Base-by-base conservation (phyloP, 2,888 invertebrate species). In the Brachypterus glaber region DNA sequence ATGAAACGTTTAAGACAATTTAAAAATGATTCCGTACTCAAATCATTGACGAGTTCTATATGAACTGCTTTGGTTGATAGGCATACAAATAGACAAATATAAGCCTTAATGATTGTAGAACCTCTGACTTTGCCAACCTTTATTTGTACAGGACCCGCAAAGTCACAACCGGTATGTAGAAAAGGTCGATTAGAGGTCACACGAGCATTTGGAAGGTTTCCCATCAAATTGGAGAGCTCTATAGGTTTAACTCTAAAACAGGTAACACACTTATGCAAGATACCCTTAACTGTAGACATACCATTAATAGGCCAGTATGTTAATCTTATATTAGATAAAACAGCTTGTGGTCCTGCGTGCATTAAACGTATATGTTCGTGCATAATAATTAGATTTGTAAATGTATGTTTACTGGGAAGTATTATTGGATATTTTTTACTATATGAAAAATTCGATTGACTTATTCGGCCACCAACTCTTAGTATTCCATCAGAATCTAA, bases 71-170 rank as follows among this genome's bases (percentile, higher is more conserved):
- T 47, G 9, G 46, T 51, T 3, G 36, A 33, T 12, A 49, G 39
- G 21, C 52, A 51, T 4, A 52, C 37, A 39, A 51, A 51, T 7
- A 50, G 14, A 27, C 39, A 43, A 15, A 47, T 30, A 15, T 45
- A 51, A 2, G 41, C 33, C 30, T 50, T 50, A 3, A 29, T 31
- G n/a, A 21, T 31, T 31, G 39, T 45, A 3, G 26, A 21, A 4
- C 35, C 41, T 13, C 49, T 33, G 16, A 37, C 31, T 18, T 42
- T 33, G 1, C 43, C 24, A 18, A 38, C 36, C 27, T 42, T 45
- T 30, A 51, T 25, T 3, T 33, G 21, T 26, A 48, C 39, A 7
- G 48, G 48, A 9, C 50, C 50, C 5, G 39, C 43, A 33, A 43
- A 52, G 33, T 52, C 50, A 9, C 50, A 37, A 5, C 45, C 50